These are phyloP conservation scores for Andrena chrysosceles DNA, from an alignment of 2,888 invertebrate species.

Conservation along the genomic window DNA sequence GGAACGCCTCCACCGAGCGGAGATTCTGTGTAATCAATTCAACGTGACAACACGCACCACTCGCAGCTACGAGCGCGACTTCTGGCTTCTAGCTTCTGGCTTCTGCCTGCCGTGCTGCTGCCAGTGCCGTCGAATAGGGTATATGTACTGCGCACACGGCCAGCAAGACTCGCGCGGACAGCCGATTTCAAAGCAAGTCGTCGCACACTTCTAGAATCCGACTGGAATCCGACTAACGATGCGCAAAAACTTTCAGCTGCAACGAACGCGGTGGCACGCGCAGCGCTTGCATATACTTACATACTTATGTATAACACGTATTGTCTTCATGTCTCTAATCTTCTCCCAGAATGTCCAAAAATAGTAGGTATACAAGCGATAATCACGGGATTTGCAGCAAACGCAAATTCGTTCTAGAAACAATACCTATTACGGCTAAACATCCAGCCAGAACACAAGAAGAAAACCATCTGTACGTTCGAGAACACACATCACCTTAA, in stretches of 20 bases:
- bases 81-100: no score
- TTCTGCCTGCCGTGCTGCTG: no score
- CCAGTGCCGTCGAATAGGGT: no score
- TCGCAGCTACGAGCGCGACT: constrained; percentile 1
- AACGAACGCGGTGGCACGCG: constrained; percentile 9
- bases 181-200: constrained; percentile 59
- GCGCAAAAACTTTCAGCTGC: constrained; percentile 39
- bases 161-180: constrained; percentile 33
- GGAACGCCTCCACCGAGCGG: no score
- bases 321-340: constrained; percentile 13
- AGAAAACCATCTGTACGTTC: neutral
- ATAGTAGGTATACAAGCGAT: constrained; percentile 6
- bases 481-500: constrained; percentile 26
- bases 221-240: constrained; percentile 46
- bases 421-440: neutral
- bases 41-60: neutral
- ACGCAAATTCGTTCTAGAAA: no score
- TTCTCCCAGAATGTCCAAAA: constrained; percentile 18
- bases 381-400: neutral
- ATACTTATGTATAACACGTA: neutral
- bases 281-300: neutral
- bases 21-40: constrained; percentile 7
- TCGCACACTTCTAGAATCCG: constrained; percentile 1
- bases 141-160: constrained; percentile 51
- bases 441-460: neutral